A percentile compares a stretch with the other conserved stretches of the same genome.
Evolutionary conservation across 2,113 vertebrate genomes (phyloP).

Genomic region (Accipiter cooperii): DNA sequence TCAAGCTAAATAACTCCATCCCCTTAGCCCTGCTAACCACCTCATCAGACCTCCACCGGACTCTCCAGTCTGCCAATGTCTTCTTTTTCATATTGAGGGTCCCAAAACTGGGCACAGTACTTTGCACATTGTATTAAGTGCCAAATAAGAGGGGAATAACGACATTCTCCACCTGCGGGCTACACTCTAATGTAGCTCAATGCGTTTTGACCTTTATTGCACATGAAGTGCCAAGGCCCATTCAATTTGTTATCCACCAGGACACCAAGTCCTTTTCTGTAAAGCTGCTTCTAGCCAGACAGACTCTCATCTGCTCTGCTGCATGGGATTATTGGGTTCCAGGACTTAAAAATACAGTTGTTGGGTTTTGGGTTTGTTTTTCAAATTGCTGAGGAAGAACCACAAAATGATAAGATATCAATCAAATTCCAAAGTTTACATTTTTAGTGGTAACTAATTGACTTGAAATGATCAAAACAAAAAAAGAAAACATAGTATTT

Average conservation of each 20-base stretch:
- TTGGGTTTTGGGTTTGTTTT: neutral
- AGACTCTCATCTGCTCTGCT: neutral
- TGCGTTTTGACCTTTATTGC: neutral
- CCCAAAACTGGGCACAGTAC: neutral
- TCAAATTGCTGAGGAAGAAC: neutral
- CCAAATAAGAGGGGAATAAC: neutral
- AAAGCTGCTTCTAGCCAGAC: neutral
- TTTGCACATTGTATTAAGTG: neutral
- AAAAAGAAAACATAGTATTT: neutral
- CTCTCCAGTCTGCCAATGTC: neutral
- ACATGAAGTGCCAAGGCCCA: accelerated
- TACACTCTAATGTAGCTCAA: neutral
- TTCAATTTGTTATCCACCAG: neutral
- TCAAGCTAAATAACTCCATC: neutral
- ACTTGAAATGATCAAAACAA: neutral
- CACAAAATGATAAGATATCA: neutral
- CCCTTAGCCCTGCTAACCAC: neutral
- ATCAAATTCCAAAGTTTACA: neutral
- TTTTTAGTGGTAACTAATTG: neutral
- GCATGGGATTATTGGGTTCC: neutral
- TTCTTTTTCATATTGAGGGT: neutral
- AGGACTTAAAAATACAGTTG: neutral
- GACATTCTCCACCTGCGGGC: neutral
- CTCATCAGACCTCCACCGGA: neutral
- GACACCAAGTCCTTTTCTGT: neutral